Evolutionary conservation across 2,888 invertebrate species (phyloP), one percentile per base, ranked within the genome.

Genomic region (Darwinula stevensoni): DNA sequence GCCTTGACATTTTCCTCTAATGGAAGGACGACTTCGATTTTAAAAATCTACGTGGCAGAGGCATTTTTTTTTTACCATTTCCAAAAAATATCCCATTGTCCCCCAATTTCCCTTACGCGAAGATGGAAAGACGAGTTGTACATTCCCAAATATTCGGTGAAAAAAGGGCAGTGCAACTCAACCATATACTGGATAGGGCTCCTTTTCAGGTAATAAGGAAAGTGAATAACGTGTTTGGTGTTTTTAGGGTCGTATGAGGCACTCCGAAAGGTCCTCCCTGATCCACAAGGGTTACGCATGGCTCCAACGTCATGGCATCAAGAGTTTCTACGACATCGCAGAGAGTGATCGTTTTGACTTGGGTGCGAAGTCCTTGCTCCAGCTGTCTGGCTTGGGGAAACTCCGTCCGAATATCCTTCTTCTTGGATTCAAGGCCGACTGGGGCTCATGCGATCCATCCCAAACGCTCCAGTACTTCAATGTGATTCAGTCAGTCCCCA

Each of bases 341-440:
- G 50, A 51, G 33, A 41, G 34, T 11, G 59, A 67, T 38, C 36
- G 33, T 12, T 66, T 75, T 45, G 74, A 76, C 50, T 62, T 67
- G 17, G 88, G 86, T 17, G 67, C 70, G 4, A 65, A 67, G 36
- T 68, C 80, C 2, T 56, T 88, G n/a, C 61, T 86, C 54, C 80
- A 82, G 61, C 71, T 76, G 12, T 65, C 72, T 30, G 94, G 94
- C 2, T 62, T 94, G 31, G 94, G 94, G 1, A 88, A 91, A 54
- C 57, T 97, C 36, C 66, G 65, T 37, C 94, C 97, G 0, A 97
- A 97, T 48, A 82, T 88, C 40, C 53, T 94, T 13, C 53, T 94
- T 44, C 64, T 94, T 64, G 97, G 97, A 4, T 88, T 74, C 57
- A 94, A 94, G 51, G 62, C 66, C 37, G 72, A 91, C 51, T 97